Base-by-base conservation (phyloP, 1,140 invertebrate genomes). In the Glomeris maerens region DNA sequence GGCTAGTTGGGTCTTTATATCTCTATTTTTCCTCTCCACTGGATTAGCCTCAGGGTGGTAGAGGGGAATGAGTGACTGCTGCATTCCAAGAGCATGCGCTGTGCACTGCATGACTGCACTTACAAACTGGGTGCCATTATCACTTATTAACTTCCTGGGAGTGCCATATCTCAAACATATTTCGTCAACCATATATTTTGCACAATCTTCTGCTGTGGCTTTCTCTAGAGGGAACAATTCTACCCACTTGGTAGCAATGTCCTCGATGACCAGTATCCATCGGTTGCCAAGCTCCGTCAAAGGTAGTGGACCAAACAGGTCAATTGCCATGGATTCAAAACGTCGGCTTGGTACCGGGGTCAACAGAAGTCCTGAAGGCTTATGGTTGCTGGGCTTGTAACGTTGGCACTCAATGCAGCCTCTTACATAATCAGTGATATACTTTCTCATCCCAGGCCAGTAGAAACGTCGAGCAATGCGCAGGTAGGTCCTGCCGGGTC, bases 81-180 rank as follows among this genome's bases (percentile, higher is more conserved):
- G 21, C 21, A 44, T 49, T 1, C 27, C 27, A 13, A 49, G 26
- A 13, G 25, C 21, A 29, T n/a, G 13, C 22, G 22, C 17, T 22
- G 26, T 7, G 2, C 26, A 2, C 26, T 49, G 3, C 17, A 53
- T 27, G 13, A 42, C 25, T 17, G 10, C n/a, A 20, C 13, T 45
- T 21, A 47, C 10, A 13, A 49, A 54, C 47, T 54, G 52, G 10
- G 26, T 1, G 4, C 47, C 39, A n/a, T 53, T 53, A 17, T 45
- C 52, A 25, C 38, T 44, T 13, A 53, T 31, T 3, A 50, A 4
- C 22, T 26, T 1, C 3, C 20, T 2, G 23, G 45, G 45, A 27
- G 49, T 22, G 1, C 46, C 39, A 44, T 44, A 49, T 17, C 23
- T 23, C 27, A 49, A 7, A 17, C 31, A 49, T 13, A 53, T 41